These are phyloP conservation scores for Exephanes ischioxanthus DNA, from an alignment of 2,888 invertebrate genomes.

Conservation along the genomic window DNA sequence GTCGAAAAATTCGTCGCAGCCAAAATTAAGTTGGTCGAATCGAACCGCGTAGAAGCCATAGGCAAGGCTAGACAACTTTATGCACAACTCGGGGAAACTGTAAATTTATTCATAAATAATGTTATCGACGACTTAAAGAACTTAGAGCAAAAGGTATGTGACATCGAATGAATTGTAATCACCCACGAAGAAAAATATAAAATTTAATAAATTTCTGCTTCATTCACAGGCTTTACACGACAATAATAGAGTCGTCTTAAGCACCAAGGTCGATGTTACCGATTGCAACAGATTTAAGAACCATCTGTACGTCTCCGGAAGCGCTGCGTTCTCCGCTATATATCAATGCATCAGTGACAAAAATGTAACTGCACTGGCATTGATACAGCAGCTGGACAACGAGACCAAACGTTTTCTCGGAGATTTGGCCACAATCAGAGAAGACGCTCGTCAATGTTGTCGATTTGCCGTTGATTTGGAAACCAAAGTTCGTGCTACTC, in stretches of 20 bases:
- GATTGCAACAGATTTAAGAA: too few species aligned
- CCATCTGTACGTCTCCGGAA: too few species aligned
- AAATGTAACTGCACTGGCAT: conserved; percentile 61
- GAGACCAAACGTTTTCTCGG: conserved; percentile 21
- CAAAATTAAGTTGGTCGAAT: conserved; percentile 59
- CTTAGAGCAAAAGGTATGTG: conserved; percentile 57
- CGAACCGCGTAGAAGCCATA: conserved; percentile 53
- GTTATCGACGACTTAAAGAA: conserved; percentile 50
- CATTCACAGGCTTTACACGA: neutral
- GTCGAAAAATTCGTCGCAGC: conserved; percentile 57
- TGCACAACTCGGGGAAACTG: conserved; percentile 53
- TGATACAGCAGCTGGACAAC: conserved; percentile 62
- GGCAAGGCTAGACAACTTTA: conserved; percentile 43
- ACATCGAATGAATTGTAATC: neutral
- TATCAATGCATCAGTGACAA: conserved; percentile 66
- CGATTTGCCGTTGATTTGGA: conserved; percentile 44
- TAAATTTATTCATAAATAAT: conserved; percentile 35
- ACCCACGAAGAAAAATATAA: neutral
- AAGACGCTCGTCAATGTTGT: conserved; percentile 60
- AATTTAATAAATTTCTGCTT: neutral
- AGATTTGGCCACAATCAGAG: conserved; percentile 49
- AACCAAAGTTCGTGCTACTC: conserved; percentile 57
- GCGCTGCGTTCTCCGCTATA: neutral
- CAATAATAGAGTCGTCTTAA: too few species aligned
- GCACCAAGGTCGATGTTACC: too few species aligned